Evolutionary conservation across 2,797 vertebrate genomes (phyloP).

Genomic region (Pseudotriccus pelzelni): DNA sequence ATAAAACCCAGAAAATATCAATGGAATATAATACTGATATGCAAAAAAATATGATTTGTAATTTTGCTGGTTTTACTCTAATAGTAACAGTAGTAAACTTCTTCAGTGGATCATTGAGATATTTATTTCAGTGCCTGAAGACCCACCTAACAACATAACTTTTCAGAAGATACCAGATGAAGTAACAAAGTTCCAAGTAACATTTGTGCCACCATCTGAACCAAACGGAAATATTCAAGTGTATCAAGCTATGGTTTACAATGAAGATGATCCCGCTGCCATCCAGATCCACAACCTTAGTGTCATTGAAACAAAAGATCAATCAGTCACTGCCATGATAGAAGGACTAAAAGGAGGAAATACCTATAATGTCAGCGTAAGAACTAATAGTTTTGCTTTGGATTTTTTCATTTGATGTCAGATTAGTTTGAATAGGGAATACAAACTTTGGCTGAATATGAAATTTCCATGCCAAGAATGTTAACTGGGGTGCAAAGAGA

Average conservation of each 20-base stretch:
- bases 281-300: slow-evolving; percentile 82
- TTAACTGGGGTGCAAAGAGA: neutral
- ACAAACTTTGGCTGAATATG: neutral
- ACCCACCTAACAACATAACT: slow-evolving; percentile 91
- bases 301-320: slow-evolving; percentile 79
- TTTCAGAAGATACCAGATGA: slow-evolving; percentile 87
- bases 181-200: slow-evolving; percentile 88
- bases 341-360: slow-evolving; percentile 92
- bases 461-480: neutral
- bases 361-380: slow-evolving; percentile 91
- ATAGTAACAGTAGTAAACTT: neutral
- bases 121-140: slow-evolving; percentile 86
- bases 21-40: neutral
- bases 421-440: neutral
- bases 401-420: neutral
- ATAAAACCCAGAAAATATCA: neutral
- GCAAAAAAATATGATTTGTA: neutral
- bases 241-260: slow-evolving; percentile 87
- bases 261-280: slow-evolving; percentile 79
- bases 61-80: neutral
- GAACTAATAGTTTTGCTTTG: neutral
- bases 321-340: slow-evolving; percentile 84
- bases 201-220: slow-evolving; percentile 88
- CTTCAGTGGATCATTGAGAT: slow-evolving; percentile 5
- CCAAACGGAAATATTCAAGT: slow-evolving; percentile 92